These are phyloP conservation scores for Folsomia candida DNA, from an alignment of 2,888 invertebrate genomes.

Conservation along the genomic window DNA sequence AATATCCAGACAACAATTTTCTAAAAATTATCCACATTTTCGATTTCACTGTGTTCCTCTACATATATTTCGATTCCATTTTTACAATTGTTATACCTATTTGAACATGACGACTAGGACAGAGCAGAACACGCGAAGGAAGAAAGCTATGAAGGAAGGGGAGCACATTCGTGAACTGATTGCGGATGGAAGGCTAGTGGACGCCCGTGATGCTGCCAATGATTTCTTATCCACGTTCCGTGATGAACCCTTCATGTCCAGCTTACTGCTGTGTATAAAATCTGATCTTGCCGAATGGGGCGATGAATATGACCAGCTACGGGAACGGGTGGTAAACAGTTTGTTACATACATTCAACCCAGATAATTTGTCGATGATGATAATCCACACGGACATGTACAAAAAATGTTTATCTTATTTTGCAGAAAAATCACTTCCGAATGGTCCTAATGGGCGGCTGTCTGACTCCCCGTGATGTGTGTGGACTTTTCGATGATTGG, in stretches of 20 bases:
- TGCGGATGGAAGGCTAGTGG: not conserved
- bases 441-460: too few relatives aligned
- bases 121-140: too few relatives aligned
- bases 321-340: not conserved
- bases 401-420: not conserved
- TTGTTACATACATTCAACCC: not conserved
- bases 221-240: not conserved
- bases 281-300: not conserved
- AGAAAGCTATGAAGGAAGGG: not conserved
- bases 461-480: too few relatives aligned
- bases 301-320: not conserved
- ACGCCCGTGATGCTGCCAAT: not conserved
- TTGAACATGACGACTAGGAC: too few relatives aligned
- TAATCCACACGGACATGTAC: not conserved
- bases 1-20: too few relatives aligned
- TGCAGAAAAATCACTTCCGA: not conserved
- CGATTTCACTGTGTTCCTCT: too few relatives aligned
- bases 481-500: not conserved
- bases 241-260: not conserved
- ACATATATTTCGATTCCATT: too few relatives aligned
- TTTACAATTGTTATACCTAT: too few relatives aligned
- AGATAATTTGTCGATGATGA: not conserved
- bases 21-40: too few relatives aligned
- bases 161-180: not conserved
- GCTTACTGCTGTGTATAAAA: not conserved